Percentiles rank a stretch among this genome's conserved stretches.
phyloP scores from a whole-genome alignment of 1,140 invertebrate genomes.

The Aphelenchoides avenae region DNA sequence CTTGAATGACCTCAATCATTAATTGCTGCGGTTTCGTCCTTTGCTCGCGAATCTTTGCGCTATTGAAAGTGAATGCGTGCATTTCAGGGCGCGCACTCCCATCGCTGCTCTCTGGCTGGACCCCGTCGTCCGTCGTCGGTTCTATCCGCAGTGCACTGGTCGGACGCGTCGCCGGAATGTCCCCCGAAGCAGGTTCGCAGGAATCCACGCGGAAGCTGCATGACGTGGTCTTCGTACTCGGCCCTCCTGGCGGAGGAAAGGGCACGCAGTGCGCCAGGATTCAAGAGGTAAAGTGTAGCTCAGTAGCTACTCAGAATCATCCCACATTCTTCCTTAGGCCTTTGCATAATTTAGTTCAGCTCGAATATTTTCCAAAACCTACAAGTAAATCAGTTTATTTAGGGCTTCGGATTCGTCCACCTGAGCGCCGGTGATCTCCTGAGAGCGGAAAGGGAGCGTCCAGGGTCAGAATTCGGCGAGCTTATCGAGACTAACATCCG shows the following conservation, averaged over 20 bases:
- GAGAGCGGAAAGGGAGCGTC: constrained; percentile 77
- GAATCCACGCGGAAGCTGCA: constrained; percentile 16
- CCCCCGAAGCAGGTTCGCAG: too few relatives aligned
- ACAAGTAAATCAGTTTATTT: constrained; percentile 19
- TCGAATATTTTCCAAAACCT: background rate
- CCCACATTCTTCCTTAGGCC: too few relatives aligned
- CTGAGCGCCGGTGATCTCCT: constrained; percentile 96
- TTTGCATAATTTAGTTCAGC: background rate
- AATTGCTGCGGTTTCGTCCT: too few relatives aligned
- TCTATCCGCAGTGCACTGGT: too few relatives aligned
- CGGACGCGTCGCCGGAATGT: too few relatives aligned
- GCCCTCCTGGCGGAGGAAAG: constrained; percentile 94
- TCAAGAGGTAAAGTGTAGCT: constrained; percentile 67
- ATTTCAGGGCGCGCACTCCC: too few relatives aligned
- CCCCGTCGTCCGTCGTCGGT: too few relatives aligned
- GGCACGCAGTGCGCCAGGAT: constrained; percentile 91
- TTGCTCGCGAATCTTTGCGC: too few relatives aligned
- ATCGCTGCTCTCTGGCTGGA: too few relatives aligned
- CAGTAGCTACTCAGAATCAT: too few relatives aligned
- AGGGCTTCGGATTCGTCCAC: constrained; percentile 83
- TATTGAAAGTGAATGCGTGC: too few relatives aligned
- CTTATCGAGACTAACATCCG: constrained; percentile 87
- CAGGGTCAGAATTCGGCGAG: constrained; percentile 80
- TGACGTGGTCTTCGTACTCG: constrained; percentile 93
- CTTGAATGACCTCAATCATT: too few relatives aligned